Evolutionary conservation across 2,113 vertebrate genomes (phyloP).

Genomic region (Oryzias celebensis): DNA sequence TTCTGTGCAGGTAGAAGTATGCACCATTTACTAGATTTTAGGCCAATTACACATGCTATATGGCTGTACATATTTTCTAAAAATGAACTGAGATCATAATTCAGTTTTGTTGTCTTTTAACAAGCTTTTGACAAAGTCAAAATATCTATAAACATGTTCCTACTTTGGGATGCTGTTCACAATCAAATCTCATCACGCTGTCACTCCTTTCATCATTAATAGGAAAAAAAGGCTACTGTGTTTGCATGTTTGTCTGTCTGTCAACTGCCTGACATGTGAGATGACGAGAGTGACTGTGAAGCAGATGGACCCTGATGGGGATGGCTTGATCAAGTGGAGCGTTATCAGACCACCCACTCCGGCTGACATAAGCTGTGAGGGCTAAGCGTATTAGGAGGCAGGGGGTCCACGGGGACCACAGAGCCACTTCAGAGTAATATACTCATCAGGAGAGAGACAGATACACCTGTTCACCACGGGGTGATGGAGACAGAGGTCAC

Average conservation of each 20-base stretch:
- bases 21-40: no score
- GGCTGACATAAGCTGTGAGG: constrained; percentile 69
- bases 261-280: constrained; percentile 51
- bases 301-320: constrained; percentile 72
- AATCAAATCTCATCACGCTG: constrained; percentile 7
- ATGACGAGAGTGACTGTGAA: constrained; percentile 54
- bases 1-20: no score
- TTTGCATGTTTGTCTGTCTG: constrained; percentile 37
- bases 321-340: constrained; percentile 71
- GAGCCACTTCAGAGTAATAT: constrained; percentile 75
- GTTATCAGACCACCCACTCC: constrained; percentile 71
- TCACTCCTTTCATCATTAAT: constrained; percentile 44
- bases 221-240: constrained; percentile 30
- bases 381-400: constrained; percentile 71
- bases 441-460: constrained; percentile 72
- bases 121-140: constrained; percentile 1
- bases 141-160: constrained; percentile 14
- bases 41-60: no score
- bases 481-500: constrained; percentile 58
- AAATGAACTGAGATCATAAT: no score
- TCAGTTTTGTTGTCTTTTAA: no score
- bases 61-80: no score
- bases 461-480: constrained; percentile 73
- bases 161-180: constrained; percentile 21
- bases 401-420: constrained; percentile 62